Conservation (phyloP, 2,113 vertebrate genomes). For the Barbus barbus region DNA sequence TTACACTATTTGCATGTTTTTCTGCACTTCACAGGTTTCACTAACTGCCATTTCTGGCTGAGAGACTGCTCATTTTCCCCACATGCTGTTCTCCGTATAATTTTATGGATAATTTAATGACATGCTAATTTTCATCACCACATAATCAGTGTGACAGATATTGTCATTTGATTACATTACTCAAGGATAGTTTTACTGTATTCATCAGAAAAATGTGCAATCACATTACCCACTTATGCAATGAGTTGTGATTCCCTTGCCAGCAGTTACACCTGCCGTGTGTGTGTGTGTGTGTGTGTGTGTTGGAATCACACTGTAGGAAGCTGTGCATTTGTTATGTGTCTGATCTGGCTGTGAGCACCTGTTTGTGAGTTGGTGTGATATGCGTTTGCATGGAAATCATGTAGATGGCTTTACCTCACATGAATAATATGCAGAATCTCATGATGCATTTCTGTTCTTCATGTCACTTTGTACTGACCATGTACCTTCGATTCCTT, state of each 20-base stretch:
- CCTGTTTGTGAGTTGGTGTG: background rate
- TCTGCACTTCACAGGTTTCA: background rate
- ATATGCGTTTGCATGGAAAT: background rate
- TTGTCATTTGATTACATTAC: slow-evolving; percentile 13
- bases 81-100: background rate
- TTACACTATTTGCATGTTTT: slow-evolving; percentile 8
- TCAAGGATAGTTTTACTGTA: background rate
- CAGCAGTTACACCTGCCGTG: too few relatives aligned
- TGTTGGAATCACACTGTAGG: too few relatives aligned
- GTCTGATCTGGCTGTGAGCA: background rate
- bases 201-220: slow-evolving; percentile 13
- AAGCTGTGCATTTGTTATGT: too few relatives aligned
- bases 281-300: too few relatives aligned
- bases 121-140: slow-evolving; percentile 9
- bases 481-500: background rate
- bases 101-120: slow-evolving; percentile 20
- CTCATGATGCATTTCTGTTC: background rate
- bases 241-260: too few relatives aligned
- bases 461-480: background rate
- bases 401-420: background rate
- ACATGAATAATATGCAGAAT: background rate
- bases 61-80: background rate
- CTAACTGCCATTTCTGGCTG: too few relatives aligned
- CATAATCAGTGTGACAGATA: slow-evolving; percentile 11
- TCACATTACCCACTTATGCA: too few relatives aligned